Conservation (phyloP, 2,888 invertebrate genomes). For the Acleris sparsana region DNA sequence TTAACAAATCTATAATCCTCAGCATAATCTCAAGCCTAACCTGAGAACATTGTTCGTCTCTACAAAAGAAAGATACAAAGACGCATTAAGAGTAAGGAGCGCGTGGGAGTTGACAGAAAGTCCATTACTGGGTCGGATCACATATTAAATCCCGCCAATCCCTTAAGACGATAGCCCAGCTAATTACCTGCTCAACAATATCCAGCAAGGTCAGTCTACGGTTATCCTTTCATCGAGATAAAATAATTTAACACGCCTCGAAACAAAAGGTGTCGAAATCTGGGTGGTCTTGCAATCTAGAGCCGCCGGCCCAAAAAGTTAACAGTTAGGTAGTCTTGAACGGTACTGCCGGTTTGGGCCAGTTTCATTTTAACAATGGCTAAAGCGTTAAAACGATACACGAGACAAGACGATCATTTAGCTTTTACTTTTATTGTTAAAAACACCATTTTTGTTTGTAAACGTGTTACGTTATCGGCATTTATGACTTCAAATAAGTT, state of each 20-base stretch:
- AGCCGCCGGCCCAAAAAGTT: constrained; percentile 23
- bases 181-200: no score
- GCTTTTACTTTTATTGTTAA: constrained; percentile 22
- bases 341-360: constrained; percentile 24
- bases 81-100: no score
- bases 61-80: no score
- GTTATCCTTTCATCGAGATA: no score
- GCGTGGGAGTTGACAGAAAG: no score
- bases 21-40: no score
- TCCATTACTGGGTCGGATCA: no score
- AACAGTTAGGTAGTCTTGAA: constrained; percentile 27
- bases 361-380: constrained; percentile 23
- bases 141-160: no score
- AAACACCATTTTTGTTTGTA: constrained; percentile 14
- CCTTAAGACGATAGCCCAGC: no score
- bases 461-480: constrained; percentile 23
- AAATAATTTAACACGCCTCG: neutral
- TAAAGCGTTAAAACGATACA: constrained; percentile 11
- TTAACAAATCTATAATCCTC: no score
- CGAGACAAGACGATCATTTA: constrained; percentile 6
- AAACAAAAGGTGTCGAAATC: constrained; percentile 33
- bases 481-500: constrained; percentile 11
- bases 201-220: no score
- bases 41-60: no score
- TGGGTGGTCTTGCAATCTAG: constrained; percentile 35